Conservation (phyloP, 2,888 invertebrate species). For the Meiosimyza platycephala region DNA sequence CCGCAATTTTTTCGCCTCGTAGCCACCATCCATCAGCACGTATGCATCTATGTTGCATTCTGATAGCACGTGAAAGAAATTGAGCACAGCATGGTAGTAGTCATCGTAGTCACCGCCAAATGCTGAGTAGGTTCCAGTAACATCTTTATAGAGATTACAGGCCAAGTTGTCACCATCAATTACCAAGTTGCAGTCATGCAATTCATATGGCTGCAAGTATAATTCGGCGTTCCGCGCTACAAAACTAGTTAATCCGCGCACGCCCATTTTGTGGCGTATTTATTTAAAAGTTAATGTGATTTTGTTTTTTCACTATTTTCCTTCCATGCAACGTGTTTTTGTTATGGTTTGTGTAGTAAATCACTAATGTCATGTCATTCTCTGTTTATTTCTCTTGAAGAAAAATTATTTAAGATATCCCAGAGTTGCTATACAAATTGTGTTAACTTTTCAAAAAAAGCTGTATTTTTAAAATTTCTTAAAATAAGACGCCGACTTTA, state of each 20-base stretch:
- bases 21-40: conserved; percentile 85
- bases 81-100: conserved; percentile 73
- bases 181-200: conserved; percentile 77
- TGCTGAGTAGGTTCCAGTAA: conserved; percentile 74
- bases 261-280: conserved; percentile 75
- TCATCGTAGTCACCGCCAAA: conserved; percentile 90
- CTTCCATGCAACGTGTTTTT: too few species aligned
- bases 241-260: conserved; percentile 85
- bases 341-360: too few species aligned
- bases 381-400: too few species aligned
- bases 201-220: conserved; percentile 73
- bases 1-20: conserved; percentile 77
- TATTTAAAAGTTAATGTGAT: too few species aligned
- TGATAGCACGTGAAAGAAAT: conserved; percentile 77
- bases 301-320: too few species aligned
- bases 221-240: conserved; percentile 75
- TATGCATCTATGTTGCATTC: conserved; percentile 79
- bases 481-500: too few species aligned
- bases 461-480: too few species aligned
- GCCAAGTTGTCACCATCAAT: conserved; percentile 85
- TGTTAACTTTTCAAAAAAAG: too few species aligned
- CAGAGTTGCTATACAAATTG: too few species aligned
- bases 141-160: conserved; percentile 75
- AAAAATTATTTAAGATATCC: too few species aligned
- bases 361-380: too few species aligned